A percentile compares a stretch with the other conserved stretches of the same genome.
Conservation (phyloP, 2,113 vertebrate species). For the Probosciger aterrimus region DNA sequence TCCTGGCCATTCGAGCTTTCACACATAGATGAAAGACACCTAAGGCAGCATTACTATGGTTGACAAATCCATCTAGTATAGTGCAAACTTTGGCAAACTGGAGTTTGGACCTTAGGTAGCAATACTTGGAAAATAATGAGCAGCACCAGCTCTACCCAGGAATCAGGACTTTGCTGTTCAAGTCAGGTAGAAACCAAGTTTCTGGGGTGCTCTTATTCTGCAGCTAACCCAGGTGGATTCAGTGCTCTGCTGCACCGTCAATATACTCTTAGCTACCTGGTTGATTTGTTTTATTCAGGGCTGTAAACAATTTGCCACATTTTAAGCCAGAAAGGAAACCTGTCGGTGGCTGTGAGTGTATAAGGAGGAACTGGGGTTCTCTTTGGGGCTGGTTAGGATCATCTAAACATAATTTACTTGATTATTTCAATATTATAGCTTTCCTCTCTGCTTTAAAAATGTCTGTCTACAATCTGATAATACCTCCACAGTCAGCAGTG, state of each 20-base stretch:
- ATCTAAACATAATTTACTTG: background rate
- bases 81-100: background rate
- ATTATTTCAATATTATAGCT: background rate
- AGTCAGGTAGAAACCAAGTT: background rate
- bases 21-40: fast-evolving
- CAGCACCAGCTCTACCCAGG: background rate
- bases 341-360: background rate
- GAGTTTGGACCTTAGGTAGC: background rate
- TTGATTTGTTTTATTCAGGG: background rate
- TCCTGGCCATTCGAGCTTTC: background rate
- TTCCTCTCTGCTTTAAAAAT: background rate
- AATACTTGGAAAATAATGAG: background rate
- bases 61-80: background rate
- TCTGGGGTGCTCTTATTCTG: background rate
- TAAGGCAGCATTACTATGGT: background rate
- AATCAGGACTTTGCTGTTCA: background rate
- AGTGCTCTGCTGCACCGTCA: background rate
- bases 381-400: background rate
- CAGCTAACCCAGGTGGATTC: background rate
- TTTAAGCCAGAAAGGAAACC: background rate
- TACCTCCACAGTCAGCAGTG: background rate
- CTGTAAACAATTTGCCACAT: background rate
- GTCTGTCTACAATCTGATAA: background rate
- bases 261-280: background rate
- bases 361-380: background rate